Conservation (phyloP, 2,888 invertebrate genomes). For the Hyposoter dolosus region DNA sequence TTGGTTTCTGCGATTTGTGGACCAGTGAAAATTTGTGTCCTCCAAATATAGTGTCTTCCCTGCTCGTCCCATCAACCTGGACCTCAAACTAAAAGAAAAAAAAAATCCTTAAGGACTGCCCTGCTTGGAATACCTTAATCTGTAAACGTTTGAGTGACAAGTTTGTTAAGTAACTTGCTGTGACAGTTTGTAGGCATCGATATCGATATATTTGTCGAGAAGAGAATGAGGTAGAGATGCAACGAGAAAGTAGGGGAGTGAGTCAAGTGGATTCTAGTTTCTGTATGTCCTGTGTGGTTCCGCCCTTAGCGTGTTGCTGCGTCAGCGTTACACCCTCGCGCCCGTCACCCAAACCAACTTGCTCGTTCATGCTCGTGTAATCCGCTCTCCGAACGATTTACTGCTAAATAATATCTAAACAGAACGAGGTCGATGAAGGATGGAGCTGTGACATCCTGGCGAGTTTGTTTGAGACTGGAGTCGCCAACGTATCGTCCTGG, state of each 20-base stretch:
- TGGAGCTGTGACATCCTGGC: slow-evolving; percentile 24
- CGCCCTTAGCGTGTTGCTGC: slow-evolving; percentile 84
- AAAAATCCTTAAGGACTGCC: too few species aligned
- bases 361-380: slow-evolving; percentile 62
- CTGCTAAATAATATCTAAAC: slow-evolving; percentile 83
- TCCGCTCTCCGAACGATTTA: slow-evolving; percentile 77
- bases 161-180: background rate
- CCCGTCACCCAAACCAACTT: slow-evolving; percentile 69
- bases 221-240: slow-evolving; percentile 52
- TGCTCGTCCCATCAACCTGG: too few species aligned
- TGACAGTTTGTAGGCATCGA: background rate
- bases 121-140: background rate
- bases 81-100: too few species aligned
- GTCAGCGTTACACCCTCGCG: slow-evolving; percentile 81
- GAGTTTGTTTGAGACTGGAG: slow-evolving; percentile 5
- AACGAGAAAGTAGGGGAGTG: slow-evolving; percentile 68
- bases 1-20: background rate
- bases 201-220: background rate
- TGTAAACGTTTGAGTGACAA: background rate
- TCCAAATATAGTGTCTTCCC: too few species aligned
- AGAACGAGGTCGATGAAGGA: slow-evolving; percentile 60
- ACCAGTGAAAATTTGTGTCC: too few species aligned
- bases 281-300: slow-evolving; percentile 71
- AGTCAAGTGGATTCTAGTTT: slow-evolving; percentile 72
- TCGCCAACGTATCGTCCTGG: background rate